These are phyloP conservation scores for Matsumurasca onukii DNA, from an alignment of 1,140 invertebrate species.

Conservation along the genomic window DNA sequence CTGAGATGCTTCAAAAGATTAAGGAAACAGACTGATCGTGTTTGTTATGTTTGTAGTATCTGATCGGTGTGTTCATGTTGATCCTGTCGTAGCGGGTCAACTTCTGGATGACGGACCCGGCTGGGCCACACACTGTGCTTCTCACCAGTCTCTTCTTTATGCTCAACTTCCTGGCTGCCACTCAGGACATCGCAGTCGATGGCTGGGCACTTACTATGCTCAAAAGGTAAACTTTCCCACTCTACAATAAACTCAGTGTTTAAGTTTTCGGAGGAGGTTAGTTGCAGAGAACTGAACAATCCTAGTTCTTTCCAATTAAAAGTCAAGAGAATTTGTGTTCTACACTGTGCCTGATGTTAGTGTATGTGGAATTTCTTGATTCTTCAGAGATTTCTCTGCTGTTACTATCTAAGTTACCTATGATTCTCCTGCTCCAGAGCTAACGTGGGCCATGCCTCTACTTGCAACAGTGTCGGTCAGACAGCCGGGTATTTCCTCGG, in stretches of 20 bases:
- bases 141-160: slow-evolving; percentile 88
- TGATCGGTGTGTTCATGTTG: slow-evolving; percentile 84
- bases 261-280: too few relatives aligned
- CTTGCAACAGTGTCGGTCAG: slow-evolving; percentile 98
- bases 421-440: slow-evolving; percentile 34
- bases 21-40: too few relatives aligned
- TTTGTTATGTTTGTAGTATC: slow-evolving; percentile 78
- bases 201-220: slow-evolving; percentile 99
- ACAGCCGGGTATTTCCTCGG: slow-evolving; percentile 97
- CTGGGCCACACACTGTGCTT: slow-evolving; percentile 73
- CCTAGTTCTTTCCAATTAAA: too few relatives aligned
- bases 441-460: slow-evolving; percentile 99
- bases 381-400: slow-evolving; percentile 14
- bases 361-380: too few relatives aligned
- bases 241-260: too few relatives aligned
- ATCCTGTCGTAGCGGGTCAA: slow-evolving; percentile 74
- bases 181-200: slow-evolving; percentile 99
- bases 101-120: slow-evolving; percentile 66
- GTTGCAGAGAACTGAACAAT: too few relatives aligned
- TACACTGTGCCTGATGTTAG: too few relatives aligned
- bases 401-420: too few relatives aligned
- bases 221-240: slow-evolving; percentile 83
- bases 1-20: too few relatives aligned
- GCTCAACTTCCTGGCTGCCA: slow-evolving; percentile 95
- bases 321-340: too few relatives aligned